Evolutionary conservation across 2,888 invertebrate species (phyloP), one percentile per base, ranked within the genome.

Genomic region (Diadegma fenestrale): DNA sequence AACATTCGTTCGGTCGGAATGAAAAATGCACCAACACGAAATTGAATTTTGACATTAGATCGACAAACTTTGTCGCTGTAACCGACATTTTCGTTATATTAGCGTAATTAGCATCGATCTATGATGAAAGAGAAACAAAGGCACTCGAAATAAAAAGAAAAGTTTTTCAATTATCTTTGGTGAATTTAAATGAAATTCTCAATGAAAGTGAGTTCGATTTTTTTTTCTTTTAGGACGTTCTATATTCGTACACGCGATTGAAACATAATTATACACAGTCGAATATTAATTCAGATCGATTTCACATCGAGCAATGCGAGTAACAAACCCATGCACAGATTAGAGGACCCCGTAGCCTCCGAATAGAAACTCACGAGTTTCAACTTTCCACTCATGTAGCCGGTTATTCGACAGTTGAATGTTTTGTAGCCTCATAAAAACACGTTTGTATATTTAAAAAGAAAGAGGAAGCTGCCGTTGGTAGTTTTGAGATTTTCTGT

Each of bases 201-300:
- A 41, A 54, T 61, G 77, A 77, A 77, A 78, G 78, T 81, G 81
- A 69, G 75, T 81, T 45, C 78, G 37, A 58, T 33, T 22, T n/a
- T 26, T 66, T 26, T 61, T 43, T 37, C 0, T 5, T 37, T 37
- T 30, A 14, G n/a, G 63, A 17, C 1, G 22, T 72, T 41, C 58
- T 58, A 61, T 71, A 63, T 69, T 79, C 76, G 26, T 76, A n/a
- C 76, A 73, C 61, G 71, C 68, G 43, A 72, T 86, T 71, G 78
- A 81, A 69, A 78, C 17, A 54, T 41, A 61, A 14, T 54, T 64
- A 72, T 48, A 64, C 33, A 73, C 77, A 4, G 2, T 80, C 58
- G 78, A 72, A 86, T 81, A 76, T 82, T 71, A 77, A 86, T 79
- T 54, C n/a, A 66, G 51, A 77, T 83, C 71, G 68, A 61, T 84